These are phyloP conservation scores for Charaxes varanes DNA, from an alignment of 1,140 invertebrate species.

Conservation along the genomic window DNA sequence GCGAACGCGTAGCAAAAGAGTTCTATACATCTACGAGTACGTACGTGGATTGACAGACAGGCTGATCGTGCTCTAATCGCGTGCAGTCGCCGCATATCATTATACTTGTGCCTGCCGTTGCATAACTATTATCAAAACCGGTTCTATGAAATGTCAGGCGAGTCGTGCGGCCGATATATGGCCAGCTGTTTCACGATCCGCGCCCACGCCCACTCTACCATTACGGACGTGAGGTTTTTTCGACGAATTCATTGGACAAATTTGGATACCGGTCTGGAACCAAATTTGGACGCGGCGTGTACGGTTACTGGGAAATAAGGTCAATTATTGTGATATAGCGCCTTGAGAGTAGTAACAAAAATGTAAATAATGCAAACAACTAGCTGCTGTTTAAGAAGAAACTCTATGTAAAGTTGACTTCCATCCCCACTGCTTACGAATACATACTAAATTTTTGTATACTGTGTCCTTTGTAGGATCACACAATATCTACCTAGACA, in stretches of 20 bases:
- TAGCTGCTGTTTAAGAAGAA: no score
- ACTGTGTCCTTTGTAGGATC: no score
- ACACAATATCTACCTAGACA: no score
- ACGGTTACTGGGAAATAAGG: slow-evolving; percentile 24
- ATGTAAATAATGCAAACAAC: no score
- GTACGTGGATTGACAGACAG: slow-evolving; percentile 50
- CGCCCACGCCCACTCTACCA: slow-evolving; percentile 47
- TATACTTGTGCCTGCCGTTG: slow-evolving; percentile 55
- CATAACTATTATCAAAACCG: slow-evolving; percentile 64
- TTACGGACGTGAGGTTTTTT: slow-evolving; percentile 41
- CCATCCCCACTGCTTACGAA: no score
- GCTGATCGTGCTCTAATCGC: slow-evolving; percentile 46
- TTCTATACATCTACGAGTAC: no score
- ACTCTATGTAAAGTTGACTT: no score
- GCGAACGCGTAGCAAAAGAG: no score
- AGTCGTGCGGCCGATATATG: slow-evolving; percentile 44
- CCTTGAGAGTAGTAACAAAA: no score
- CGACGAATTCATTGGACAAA: slow-evolving; percentile 42
- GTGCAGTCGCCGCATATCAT: slow-evolving; percentile 35
- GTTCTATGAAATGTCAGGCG: slow-evolving; percentile 57
- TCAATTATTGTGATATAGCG: slow-evolving; percentile 30
- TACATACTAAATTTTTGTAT: no score
- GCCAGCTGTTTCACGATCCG: slow-evolving; percentile 48
- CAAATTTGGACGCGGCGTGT: slow-evolving; percentile 29
- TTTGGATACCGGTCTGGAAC: slow-evolving; percentile 26